These are phyloP conservation scores for Festucalex cinctus DNA, from an alignment of 2,113 vertebrate genomes.

Conservation along the genomic window DNA sequence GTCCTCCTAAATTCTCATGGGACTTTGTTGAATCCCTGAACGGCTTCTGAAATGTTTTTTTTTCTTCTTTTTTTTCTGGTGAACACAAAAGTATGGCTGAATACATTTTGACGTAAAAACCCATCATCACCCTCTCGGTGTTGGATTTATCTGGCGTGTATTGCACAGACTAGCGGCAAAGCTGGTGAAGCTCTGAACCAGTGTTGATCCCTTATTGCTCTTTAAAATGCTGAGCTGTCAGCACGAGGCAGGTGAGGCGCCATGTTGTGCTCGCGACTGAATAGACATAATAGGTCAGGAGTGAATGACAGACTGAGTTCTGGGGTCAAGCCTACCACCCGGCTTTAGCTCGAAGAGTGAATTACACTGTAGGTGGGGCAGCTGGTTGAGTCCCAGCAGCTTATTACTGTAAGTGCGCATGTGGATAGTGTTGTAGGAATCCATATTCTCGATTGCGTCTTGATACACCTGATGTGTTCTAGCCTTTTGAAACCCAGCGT, in stretches of 20 bases:
- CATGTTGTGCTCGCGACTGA: slow-evolving; percentile 61
- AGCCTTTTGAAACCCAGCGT: slow-evolving; percentile 33
- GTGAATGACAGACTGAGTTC: slow-evolving; percentile 56
- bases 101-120: neutral
- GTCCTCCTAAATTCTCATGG: neutral
- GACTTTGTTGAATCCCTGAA: neutral
- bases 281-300: slow-evolving; percentile 66
- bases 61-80: neutral
- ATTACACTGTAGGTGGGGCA: slow-evolving; percentile 56
- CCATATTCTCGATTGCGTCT: slow-evolving; percentile 55
- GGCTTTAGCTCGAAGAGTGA: slow-evolving; percentile 57
- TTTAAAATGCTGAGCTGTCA: slow-evolving; percentile 57
- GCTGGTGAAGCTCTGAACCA: slow-evolving; percentile 36
- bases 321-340: slow-evolving; percentile 52
- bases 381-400: slow-evolving; percentile 50
- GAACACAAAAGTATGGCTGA: neutral
- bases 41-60: neutral
- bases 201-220: slow-evolving; percentile 41
- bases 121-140: neutral
- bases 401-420: slow-evolving; percentile 33
- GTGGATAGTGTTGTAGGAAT: slow-evolving; percentile 49
- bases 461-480: slow-evolving; percentile 44
- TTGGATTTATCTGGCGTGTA: slow-evolving; percentile 12
- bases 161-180: slow-evolving; percentile 30
- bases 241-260: slow-evolving; percentile 56